These are phyloP conservation scores for Cherax quadricarinatus DNA, from an alignment of 1,140 invertebrate species.

Conservation along the genomic window DNA sequence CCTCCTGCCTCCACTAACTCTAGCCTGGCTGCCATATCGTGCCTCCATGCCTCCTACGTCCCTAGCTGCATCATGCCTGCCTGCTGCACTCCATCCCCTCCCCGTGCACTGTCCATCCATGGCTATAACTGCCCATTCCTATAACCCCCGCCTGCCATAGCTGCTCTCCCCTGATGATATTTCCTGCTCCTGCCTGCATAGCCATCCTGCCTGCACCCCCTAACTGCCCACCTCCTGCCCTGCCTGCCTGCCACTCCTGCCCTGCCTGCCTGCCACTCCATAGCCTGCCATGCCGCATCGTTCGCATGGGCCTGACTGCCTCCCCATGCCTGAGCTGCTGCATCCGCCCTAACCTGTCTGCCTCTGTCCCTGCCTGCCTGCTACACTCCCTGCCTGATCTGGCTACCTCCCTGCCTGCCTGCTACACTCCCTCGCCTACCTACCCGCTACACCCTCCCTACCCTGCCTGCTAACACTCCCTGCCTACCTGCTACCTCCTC, in stretches of 20 bases:
- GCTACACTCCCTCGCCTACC: not conserved
- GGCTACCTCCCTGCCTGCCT: too few species aligned
- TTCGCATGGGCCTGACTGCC: not conserved
- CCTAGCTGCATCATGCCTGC: too few species aligned
- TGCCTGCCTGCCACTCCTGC: too few species aligned
- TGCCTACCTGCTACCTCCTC: too few species aligned
- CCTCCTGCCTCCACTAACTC: not conserved
- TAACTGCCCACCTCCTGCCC: too few species aligned
- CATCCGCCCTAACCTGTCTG: not conserved
- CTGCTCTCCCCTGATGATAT: not conserved
- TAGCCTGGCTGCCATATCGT: too few species aligned
- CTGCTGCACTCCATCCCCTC: too few species aligned
- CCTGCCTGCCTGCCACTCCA: not conserved
- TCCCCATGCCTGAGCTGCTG: not conserved
- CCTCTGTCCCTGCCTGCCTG: too few species aligned
- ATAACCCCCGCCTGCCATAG: not conserved
- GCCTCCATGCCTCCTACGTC: too few species aligned
- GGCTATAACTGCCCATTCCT: not conserved
- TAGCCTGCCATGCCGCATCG: not conserved
- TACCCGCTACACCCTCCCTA: not conserved
- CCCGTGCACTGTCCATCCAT: too few species aligned
- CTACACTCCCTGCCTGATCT: too few species aligned
- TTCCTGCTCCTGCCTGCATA: not conserved
- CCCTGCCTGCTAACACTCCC: not conserved
- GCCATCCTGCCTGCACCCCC: not conserved